Conservation (phyloP, 2,113 vertebrate genomes). For the Xiphorhynchus elegans region DNA sequence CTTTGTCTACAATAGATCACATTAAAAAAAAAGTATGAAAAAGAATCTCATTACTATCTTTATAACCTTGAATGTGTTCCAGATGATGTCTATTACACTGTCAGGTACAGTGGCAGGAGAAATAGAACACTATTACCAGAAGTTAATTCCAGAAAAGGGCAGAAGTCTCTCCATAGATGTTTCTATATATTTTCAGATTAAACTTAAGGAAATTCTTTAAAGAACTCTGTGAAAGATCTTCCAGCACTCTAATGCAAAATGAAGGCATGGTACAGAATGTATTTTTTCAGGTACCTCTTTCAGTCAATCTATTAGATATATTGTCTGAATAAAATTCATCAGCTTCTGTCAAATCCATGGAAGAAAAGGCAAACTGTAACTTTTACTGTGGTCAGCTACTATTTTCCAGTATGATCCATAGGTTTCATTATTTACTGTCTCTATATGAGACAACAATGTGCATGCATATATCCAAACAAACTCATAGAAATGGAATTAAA, state of each 20-base stretch:
- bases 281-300: neutral
- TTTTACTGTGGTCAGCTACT: neutral
- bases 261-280: neutral
- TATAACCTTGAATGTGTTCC: neutral
- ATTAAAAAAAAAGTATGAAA: neutral
- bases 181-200: neutral
- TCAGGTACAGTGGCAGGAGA: neutral
- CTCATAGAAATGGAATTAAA: neutral
- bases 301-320: neutral
- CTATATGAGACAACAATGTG: neutral
- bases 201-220: neutral
- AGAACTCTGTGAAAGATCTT: neutral
- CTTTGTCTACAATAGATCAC: neutral
- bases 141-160: slow-evolving; percentile 3
- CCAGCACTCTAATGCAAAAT: neutral
- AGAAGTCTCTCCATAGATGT: neutral
- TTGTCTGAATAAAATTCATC: neutral
- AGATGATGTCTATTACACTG: neutral
- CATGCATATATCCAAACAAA: neutral
- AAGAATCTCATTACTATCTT: neutral
- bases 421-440: neutral
- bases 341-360: neutral
- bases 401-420: neutral
- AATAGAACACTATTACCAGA: neutral
- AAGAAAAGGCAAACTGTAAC: neutral